Conservation (phyloP, 2,113 vertebrate species). For the Centropus bengalensis region DNA sequence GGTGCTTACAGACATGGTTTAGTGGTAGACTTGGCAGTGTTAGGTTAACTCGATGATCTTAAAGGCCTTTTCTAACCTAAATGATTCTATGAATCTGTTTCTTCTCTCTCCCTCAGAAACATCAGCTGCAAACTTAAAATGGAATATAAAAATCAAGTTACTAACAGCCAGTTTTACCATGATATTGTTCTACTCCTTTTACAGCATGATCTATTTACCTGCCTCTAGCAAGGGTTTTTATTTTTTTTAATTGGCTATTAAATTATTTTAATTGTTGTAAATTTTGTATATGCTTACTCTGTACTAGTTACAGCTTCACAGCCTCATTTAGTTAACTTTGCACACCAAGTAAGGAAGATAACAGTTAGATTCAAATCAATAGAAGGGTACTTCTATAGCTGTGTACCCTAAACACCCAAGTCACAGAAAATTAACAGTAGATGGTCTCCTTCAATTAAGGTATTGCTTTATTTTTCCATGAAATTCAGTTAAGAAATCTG, state of each 20-base stretch:
- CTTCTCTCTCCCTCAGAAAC: not conserved
- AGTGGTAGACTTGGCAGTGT: too few relatives aligned
- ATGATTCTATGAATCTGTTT: too few relatives aligned
- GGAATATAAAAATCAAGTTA: not conserved
- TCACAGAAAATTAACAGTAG: not conserved
- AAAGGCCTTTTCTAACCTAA: too few relatives aligned
- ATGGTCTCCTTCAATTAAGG: not conserved
- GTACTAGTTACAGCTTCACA: not conserved
- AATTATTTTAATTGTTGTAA: not conserved
- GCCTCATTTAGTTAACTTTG: not conserved
- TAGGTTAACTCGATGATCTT: too few relatives aligned
- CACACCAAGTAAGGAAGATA: not conserved
- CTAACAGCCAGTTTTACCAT: not conserved
- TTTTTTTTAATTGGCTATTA: not conserved
- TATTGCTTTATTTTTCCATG: not conserved
- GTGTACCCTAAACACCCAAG: not conserved
- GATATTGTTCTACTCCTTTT: not conserved
- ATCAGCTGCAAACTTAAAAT: not conserved
- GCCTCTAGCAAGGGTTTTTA: not conserved
- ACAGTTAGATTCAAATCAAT: not conserved
- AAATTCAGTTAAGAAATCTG: not conserved
- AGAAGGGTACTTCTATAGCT: not conserved
- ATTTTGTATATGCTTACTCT: not conserved
- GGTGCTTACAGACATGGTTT: too few relatives aligned
- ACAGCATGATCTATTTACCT: not conserved